These are phyloP conservation scores for Gopherus evgoodei DNA, from an alignment of 2,113 vertebrate species.

Conservation along the genomic window DNA sequence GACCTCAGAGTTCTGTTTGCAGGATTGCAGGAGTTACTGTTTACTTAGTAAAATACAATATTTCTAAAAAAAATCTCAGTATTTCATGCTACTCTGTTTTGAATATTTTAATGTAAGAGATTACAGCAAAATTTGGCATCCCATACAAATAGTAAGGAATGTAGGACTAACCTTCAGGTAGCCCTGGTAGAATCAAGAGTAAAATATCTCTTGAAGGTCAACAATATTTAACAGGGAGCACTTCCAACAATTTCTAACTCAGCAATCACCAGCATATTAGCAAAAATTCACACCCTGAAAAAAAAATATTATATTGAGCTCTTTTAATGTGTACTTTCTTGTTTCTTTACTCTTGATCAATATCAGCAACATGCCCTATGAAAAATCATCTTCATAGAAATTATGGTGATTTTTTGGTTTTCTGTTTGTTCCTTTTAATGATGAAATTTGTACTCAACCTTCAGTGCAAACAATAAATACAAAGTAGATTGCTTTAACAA, in stretches of 20 bases:
- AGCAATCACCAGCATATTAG: background rate
- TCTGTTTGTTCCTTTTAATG: background rate
- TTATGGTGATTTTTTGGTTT: background rate
- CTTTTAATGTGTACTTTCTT: background rate
- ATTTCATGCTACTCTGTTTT: background rate
- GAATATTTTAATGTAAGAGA: background rate
- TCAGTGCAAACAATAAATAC: background rate
- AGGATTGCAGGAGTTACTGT: background rate
- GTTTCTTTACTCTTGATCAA: background rate
- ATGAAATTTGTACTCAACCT: background rate
- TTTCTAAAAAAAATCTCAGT: too few relatives aligned
- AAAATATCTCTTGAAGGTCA: background rate
- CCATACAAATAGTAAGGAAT: background rate
- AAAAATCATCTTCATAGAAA: background rate
- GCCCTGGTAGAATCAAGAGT: background rate
- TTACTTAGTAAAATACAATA: background rate
- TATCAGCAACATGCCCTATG: background rate
- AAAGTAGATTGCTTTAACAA: background rate
- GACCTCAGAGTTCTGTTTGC: slow-evolving; percentile 16
- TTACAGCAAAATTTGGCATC: background rate
- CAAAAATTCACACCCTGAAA: slow-evolving; percentile 5
- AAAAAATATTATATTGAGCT: background rate
- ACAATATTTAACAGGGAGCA: background rate
- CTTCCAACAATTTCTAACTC: background rate
- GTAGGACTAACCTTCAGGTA: background rate